These are phyloP conservation scores for Agraylea sexmaculata DNA, from an alignment of 1,140 invertebrate genomes.

Conservation along the genomic window DNA sequence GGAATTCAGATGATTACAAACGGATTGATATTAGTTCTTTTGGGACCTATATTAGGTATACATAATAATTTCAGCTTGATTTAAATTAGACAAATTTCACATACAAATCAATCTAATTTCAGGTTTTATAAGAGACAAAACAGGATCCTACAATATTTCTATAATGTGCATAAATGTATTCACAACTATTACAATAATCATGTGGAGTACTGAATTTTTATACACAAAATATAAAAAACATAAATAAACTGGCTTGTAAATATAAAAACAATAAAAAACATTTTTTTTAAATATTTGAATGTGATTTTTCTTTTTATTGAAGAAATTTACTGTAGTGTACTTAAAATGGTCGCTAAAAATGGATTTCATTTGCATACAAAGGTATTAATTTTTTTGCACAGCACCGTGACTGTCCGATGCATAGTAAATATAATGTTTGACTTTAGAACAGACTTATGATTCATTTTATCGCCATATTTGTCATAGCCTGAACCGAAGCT, in stretches of 20 bases:
- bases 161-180: conserved; percentile 33
- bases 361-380: too few species aligned
- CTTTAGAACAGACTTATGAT: too few species aligned
- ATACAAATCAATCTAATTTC: conserved; percentile 22
- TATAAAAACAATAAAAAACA: not conserved
- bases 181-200: conserved; percentile 30
- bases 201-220: conserved; percentile 33
- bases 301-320: not conserved
- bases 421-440: too few species aligned
- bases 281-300: not conserved
- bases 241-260: not conserved
- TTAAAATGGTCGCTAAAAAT: too few species aligned
- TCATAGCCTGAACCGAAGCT: too few species aligned
- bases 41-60: conserved; percentile 51
- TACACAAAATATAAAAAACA: conserved; percentile 24
- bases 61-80: conserved; percentile 4
- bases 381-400: too few species aligned
- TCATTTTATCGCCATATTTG: too few species aligned
- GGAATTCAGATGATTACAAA: conserved; percentile 53
- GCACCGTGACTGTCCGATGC: too few species aligned
- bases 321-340: too few species aligned
- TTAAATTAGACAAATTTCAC: not conserved
- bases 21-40: conserved; percentile 44
- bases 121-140: conserved; percentile 32
- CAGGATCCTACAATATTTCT: conserved; percentile 32